Evolutionary conservation across 1,140 invertebrate species (phyloP), one percentile per base, ranked within the genome.

Genomic region (Phymastichus coffea): DNA sequence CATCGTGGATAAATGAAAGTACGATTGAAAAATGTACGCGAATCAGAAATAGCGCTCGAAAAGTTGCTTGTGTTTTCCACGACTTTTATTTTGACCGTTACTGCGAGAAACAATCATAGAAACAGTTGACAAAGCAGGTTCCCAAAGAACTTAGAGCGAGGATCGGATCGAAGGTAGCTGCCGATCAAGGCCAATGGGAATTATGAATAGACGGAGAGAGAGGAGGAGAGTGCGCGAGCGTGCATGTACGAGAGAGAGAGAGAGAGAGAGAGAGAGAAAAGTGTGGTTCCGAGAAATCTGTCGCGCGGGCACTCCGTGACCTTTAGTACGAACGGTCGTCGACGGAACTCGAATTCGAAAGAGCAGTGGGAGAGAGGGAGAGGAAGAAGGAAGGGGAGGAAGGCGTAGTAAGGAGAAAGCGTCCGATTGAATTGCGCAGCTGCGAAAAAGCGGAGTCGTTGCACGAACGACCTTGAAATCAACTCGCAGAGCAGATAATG

Each of bases 341-440:
- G n/a, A 8, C 10, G 7, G 46, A 46, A 33, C 49, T 46, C 23
- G 19, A 38, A 59, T 59, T 46, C 30, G 26, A 40, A 9, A 40
- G 25, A 47, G 60, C 33, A 52, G 57, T 49, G 47, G 20, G 47
- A 38, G 17, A 51, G 30, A 23, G 17, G 44, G 19, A 51, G 38
- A 28, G 48, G 51, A 28, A 47, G 57, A 35, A 17, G 41, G 4
- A 35, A 19, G 28, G 23, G 33, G 10, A 48, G 33, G 10, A 35
- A 15, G 35, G 28, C 28, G 28, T 7, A 33, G 12, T n/a, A n/a
- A 12, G 41, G 49, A 63, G 33, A 20, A 52, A 48, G 26, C n/a
- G 19, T 23, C 46, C 67, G 61, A 62, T 67, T 63, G 59, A 59
- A 61, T 64, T 61, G 59, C 51, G 54, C 63, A 57, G 63, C 28